These are phyloP conservation scores for Keiferia lycopersicella DNA, from an alignment of 2,888 invertebrate species.

Conservation along the genomic window DNA sequence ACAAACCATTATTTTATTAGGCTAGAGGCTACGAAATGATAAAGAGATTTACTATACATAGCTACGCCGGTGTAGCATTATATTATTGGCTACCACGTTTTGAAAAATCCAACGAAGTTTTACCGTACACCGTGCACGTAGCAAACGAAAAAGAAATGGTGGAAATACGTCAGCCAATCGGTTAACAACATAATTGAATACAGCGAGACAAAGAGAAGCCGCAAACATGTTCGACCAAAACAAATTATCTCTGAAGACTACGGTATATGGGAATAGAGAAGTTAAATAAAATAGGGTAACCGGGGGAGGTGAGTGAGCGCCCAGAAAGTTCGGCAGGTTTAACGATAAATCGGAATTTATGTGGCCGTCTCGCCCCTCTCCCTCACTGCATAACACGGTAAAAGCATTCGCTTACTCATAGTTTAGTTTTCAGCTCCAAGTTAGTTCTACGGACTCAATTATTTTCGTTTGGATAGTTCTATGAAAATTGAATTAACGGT, in stretches of 20 bases:
- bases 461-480: constrained; percentile 18
- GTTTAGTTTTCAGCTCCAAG: constrained; percentile 26
- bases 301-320: constrained; percentile 65
- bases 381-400: constrained; percentile 45
- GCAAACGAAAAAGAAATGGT: neutral
- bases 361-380: constrained; percentile 48
- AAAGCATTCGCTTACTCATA: constrained; percentile 50
- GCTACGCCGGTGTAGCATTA: constrained; percentile 6
- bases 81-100: too few relatives aligned
- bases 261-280: constrained; percentile 60
- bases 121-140: neutral
- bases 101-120: too few relatives aligned
- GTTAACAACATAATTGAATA: constrained; percentile 3
- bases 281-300: constrained; percentile 73
- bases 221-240: constrained; percentile 31
- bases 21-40: constrained; percentile 17
- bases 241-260: constrained; percentile 56
- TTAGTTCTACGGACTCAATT: constrained; percentile 22
- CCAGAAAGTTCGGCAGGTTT: constrained; percentile 75
- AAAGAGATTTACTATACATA: constrained; percentile 12
- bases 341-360: constrained; percentile 75
- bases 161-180: neutral
- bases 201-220: neutral
- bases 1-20: too few relatives aligned
- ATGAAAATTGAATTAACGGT: neutral